Percentiles rank a stretch among this genome's conserved stretches.
Conservation (phyloP, 2,113 vertebrate genomes). For the Rhipidura dahli region DNA sequence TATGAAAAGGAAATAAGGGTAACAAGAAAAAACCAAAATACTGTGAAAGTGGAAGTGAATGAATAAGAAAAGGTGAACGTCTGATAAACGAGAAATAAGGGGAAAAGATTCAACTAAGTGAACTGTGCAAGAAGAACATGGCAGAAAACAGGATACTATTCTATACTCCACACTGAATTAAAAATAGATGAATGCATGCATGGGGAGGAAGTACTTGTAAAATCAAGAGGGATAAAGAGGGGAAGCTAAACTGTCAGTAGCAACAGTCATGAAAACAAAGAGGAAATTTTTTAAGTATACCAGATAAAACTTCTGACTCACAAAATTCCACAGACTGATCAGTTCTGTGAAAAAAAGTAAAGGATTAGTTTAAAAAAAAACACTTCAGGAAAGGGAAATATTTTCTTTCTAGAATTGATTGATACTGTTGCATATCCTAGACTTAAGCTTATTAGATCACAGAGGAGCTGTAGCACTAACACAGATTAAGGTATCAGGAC, state of each 20-base stretch:
- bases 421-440: background rate
- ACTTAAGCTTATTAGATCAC: background rate
- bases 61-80: background rate
- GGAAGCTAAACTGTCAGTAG: background rate
- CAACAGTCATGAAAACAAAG: background rate
- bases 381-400: background rate
- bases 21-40: background rate
- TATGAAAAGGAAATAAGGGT: background rate
- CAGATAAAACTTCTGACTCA: background rate
- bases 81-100: background rate
- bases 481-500: background rate
- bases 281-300: background rate
- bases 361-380: background rate
- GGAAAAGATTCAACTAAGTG: background rate
- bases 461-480: slow-evolving; percentile 7
- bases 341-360: background rate
- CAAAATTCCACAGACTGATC: background rate
- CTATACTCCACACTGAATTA: background rate
- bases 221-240: background rate
- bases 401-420: background rate
- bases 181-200: background rate
- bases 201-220: background rate
- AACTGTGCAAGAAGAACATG: background rate
- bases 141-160: background rate
- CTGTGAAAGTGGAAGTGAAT: background rate